phyloP scores from a whole-genome alignment of 2,888 invertebrate genomes.

The Erannis defoliaria region DNA sequence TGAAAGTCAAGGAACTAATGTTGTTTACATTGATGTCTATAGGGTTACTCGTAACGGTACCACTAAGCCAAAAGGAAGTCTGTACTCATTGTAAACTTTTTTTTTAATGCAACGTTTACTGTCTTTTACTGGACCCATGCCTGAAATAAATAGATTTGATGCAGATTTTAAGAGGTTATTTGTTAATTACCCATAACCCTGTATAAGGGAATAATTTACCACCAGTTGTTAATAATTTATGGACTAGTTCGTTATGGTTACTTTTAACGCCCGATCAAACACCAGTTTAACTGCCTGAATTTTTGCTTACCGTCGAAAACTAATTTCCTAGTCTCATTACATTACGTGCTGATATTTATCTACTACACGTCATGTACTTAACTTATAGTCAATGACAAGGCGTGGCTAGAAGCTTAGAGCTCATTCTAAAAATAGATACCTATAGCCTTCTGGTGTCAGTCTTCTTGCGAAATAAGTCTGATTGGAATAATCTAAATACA shows the following conservation, averaged over 20 bases:
- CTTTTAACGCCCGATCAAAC: conserved; percentile 7
- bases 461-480: conserved; percentile 22
- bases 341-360: conserved; percentile 21
- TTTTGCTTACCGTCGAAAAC: conserved; percentile 6
- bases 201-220: no score
- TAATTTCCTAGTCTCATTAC: conserved; percentile 21
- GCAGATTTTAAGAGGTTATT: no score
- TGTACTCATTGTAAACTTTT: no score
- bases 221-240: neutral
- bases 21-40: no score
- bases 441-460: conserved; percentile 24
- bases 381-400: conserved; percentile 16
- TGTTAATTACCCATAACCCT: no score
- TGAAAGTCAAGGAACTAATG: no score
- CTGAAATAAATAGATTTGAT: no score
- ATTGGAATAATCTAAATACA: neutral
- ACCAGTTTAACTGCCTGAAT: conserved; percentile 14
- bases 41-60: no score
- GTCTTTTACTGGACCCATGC: no score
- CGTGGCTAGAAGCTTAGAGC: neutral
- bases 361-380: conserved; percentile 4
- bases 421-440: conserved; percentile 31
- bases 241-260: neutral
- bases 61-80: no score
- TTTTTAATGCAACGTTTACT: no score